These are phyloP conservation scores for Formica aserva DNA, from an alignment of 2,888 invertebrate genomes.

Conservation along the genomic window DNA sequence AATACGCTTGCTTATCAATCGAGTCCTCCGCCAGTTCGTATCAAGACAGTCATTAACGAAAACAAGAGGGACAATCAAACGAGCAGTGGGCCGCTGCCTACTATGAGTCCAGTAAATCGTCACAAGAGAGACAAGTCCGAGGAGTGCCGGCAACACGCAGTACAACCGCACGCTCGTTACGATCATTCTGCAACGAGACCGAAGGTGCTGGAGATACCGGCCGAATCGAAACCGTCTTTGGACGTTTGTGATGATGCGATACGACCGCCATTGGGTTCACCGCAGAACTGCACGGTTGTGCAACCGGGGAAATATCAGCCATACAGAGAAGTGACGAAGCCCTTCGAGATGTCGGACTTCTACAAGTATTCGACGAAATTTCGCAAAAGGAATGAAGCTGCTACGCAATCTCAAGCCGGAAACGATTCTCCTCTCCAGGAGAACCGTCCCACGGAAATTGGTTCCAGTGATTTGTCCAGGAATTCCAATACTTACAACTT, in stretches of 20 bases:
- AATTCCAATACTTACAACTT: conserved; percentile 54
- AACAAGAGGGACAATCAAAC: conserved; percentile 56
- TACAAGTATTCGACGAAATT: conserved; percentile 99
- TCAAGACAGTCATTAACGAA: conserved; percentile 50
- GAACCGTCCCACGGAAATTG: conserved; percentile 12
- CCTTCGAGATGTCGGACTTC: conserved; percentile 99
- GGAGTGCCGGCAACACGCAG: conserved; percentile 54
- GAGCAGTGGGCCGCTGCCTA: not conserved
- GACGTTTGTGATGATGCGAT: conserved; percentile 79
- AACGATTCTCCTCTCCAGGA: conserved; percentile 60
- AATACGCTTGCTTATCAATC: conserved; percentile 63
- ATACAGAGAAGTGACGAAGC: conserved; percentile 97
- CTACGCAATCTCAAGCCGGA: conserved; percentile 54
- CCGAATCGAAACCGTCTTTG: conserved; percentile 87
- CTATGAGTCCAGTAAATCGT: conserved; percentile 51
- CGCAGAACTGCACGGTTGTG: conserved; percentile 94
- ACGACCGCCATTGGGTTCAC: conserved; percentile 89
- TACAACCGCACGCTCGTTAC: conserved; percentile 73
- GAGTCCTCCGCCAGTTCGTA: conserved; percentile 54
- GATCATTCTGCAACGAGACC: conserved; percentile 84
- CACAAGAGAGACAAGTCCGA: conserved; percentile 69
- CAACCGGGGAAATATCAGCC: conserved; percentile 96
- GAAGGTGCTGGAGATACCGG: conserved; percentile 87
- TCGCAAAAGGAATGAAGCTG: conserved; percentile 87
- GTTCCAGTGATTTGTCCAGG: conserved; percentile 43